phyloP scores from a whole-genome alignment of 1,140 invertebrate species.

The Nasonia longicornis region DNA sequence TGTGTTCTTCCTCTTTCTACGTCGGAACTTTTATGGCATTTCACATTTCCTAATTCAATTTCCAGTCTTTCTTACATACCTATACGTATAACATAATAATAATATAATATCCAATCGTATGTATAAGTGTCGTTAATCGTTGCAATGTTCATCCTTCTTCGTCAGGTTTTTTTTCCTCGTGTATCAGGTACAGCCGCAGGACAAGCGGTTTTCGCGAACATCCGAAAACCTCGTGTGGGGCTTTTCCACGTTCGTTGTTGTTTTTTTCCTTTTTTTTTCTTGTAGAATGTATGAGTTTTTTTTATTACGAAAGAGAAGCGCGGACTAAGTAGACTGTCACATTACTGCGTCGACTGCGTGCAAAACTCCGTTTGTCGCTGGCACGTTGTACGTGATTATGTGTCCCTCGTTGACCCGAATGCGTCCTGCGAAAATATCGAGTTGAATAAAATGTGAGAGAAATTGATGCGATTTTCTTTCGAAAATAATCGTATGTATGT shows the following conservation, averaged over 20 bases:
- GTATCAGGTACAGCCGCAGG: conserved; percentile 1
- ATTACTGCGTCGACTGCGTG: conserved; percentile 85
- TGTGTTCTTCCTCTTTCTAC: neutral
- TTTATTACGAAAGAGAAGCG: neutral
- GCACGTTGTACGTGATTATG: conserved; percentile 83
- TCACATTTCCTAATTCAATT: conserved; percentile 31
- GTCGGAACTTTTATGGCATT: conserved; percentile 44
- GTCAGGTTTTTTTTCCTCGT: neutral
- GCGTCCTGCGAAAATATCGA: conserved; percentile 73
- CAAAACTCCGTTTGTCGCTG: conserved; percentile 89
- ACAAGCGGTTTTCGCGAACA: neutral
- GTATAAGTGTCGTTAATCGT: neutral
- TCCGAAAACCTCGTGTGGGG: neutral
- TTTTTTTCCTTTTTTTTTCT: conserved; percentile 25
- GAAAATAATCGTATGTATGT: neutral
- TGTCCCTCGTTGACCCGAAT: conserved; percentile 84
- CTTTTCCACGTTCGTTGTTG: neutral
- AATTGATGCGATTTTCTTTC: neutral
- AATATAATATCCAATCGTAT: conserved; percentile 1
- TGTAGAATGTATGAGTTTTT: neutral
- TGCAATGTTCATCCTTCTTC: conserved; percentile 1
- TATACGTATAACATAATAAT: neutral
- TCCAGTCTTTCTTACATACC: conserved; percentile 5
- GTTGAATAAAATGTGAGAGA: conserved; percentile 36
- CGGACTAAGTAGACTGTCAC: conserved; percentile 52